phyloP scores from a whole-genome alignment of 2,113 vertebrate genomes.

The Propithecus coquereli region DNA sequence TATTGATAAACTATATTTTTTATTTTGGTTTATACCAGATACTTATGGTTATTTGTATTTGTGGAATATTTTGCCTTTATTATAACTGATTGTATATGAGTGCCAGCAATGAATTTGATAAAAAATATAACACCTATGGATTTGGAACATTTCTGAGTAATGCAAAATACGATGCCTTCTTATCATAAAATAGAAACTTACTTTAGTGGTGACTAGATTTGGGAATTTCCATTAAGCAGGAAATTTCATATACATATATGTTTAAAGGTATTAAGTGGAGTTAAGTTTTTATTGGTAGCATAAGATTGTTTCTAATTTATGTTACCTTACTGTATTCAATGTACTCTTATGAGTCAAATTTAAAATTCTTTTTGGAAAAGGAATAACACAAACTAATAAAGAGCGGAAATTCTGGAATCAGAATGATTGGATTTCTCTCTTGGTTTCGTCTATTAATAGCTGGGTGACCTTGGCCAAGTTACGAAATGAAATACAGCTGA shows the following conservation, averaged over 20 bases:
- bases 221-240: background rate
- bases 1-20: background rate
- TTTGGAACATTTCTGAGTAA: conserved; percentile 6
- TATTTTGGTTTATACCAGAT: background rate
- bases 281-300: background rate
- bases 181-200: background rate
- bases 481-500: background rate
- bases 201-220: background rate
- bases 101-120: background rate
- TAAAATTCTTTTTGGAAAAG: conserved; percentile 12
- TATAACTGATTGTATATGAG: background rate
- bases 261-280: background rate
- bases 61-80: background rate
- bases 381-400: background rate
- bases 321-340: background rate
- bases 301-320: background rate
- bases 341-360: background rate
- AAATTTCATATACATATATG: background rate
- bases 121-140: background rate
- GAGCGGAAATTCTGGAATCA: background rate
- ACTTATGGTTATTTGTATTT: background rate
- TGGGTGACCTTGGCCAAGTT: background rate
- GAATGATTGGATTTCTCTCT: background rate
- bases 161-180: background rate
- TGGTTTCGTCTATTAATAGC: background rate